Evolutionary conservation across 2,113 vertebrate genomes (phyloP).

Genomic region (Grammomys dolichurus): DNA sequence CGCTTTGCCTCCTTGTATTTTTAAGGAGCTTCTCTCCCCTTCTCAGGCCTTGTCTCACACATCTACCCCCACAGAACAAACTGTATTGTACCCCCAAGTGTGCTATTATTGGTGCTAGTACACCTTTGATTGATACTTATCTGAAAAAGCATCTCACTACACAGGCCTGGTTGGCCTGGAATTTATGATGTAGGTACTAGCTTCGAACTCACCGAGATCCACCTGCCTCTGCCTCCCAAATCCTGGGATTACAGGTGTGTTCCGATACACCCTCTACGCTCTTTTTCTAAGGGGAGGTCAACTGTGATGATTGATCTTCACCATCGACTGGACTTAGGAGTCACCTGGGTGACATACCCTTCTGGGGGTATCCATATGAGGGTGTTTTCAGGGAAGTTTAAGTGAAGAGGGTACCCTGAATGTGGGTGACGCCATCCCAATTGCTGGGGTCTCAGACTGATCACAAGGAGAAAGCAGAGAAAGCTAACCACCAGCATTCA

Average conservation of each 20-base stretch:
- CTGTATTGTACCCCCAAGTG: neutral
- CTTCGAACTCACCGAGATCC: neutral
- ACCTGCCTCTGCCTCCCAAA: neutral
- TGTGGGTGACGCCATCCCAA: neutral
- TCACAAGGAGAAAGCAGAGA: neutral
- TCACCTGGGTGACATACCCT: neutral
- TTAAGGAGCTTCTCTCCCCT: neutral
- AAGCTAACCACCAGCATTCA: neutral
- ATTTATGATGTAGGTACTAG: neutral
- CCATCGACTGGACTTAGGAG: neutral
- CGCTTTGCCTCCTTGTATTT: neutral
- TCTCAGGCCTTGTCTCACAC: neutral
- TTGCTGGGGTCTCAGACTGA: neutral
- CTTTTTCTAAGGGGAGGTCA: neutral
- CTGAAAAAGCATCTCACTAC: neutral
- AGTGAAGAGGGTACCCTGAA: neutral
- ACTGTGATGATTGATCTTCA: neutral
- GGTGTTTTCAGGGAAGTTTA: neutral
- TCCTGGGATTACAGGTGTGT: neutral
- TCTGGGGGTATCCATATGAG: too few species aligned
- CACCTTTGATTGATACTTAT: neutral
- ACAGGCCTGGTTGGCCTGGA: neutral
- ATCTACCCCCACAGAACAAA: neutral
- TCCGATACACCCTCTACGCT: neutral
- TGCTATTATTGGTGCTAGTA: too few species aligned